A percentile compares a stretch with the other conserved stretches of the same genome.
These are phyloP conservation scores for Tamandua tetradactyla DNA, from an alignment of 2,797 vertebrate species.

Conservation along the genomic window DNA sequence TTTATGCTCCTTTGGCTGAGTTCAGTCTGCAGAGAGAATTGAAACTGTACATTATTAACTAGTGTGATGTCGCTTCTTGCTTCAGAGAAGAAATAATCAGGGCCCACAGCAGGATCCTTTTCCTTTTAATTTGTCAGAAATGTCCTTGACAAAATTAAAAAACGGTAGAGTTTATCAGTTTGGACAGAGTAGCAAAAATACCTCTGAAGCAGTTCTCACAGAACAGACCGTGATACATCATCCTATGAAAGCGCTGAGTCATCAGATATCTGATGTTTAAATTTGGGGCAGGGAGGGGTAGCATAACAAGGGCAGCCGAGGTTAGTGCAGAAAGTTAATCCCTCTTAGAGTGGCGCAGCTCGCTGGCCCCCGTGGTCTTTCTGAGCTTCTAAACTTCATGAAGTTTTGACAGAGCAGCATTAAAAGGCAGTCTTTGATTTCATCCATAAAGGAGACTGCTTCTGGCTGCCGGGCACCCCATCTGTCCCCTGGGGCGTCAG, in stretches of 20 bases:
- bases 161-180: accelerated
- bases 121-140: not conserved
- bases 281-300: accelerated
- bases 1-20: not conserved
- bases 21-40: not conserved
- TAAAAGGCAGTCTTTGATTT: slow-evolving; percentile 69
- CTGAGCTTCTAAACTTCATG: slow-evolving; percentile 61
- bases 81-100: slow-evolving; percentile 48
- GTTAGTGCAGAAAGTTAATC: not conserved
- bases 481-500: not conserved
- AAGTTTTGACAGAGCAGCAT: slow-evolving; percentile 1
- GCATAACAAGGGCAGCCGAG: accelerated
- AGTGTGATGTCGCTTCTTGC: slow-evolving; percentile 39
- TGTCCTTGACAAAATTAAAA: not conserved
- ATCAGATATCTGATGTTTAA: accelerated
- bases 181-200: not conserved
- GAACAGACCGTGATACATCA: accelerated
- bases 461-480: slow-evolving; percentile 40
- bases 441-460: slow-evolving; percentile 45
- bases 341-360: not conserved
- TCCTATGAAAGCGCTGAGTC: not conserved
- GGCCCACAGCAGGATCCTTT: slow-evolving; percentile 10
- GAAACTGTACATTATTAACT: not conserved
- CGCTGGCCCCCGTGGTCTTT: not conserved
- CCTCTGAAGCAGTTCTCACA: accelerated